A percentile compares a stretch with the other conserved stretches of the same genome.
Conservation (phyloP, 2,888 invertebrate species). For the Blastobasis adustella region DNA sequence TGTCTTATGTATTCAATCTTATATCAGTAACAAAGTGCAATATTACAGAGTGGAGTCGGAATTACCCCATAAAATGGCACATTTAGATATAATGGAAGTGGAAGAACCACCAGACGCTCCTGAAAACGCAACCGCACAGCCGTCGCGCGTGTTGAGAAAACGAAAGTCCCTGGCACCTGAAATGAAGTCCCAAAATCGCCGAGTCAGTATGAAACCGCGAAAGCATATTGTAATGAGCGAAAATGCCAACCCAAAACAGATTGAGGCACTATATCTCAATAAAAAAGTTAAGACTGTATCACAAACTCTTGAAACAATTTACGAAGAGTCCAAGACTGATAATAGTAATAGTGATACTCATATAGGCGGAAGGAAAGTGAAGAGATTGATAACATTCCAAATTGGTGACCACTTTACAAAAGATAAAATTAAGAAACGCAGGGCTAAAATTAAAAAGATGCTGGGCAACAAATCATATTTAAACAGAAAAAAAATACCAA, state of each 20-base stretch:
- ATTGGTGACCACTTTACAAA: conserved; percentile 63
- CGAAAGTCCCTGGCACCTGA: conserved; percentile 51
- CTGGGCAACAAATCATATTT: conserved; percentile 67
- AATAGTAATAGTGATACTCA: conserved; percentile 48
- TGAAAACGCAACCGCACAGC: conserved; percentile 22
- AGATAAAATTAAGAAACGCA: conserved; percentile 74
- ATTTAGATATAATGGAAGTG: conserved; percentile 62
- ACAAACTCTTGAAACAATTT: conserved; percentile 77
- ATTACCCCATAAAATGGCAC: conserved; percentile 62
- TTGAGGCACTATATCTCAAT: conserved; percentile 73
- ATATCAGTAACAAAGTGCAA: neutral
- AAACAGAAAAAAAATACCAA: conserved; percentile 69
- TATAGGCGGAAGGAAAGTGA: conserved; percentile 72
- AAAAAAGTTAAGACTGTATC: conserved; percentile 68
- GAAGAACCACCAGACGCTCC: conserved; percentile 23
- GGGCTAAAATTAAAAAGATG: conserved; percentile 73
- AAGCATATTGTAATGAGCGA: conserved; percentile 46
- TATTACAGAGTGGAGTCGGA: conserved; percentile 50
- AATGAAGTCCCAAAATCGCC: conserved; percentile 54
- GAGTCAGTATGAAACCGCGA: conserved; percentile 64
- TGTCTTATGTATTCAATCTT: no score
- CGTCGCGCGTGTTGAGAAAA: conserved; percentile 49
- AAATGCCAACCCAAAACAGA: conserved; percentile 56
- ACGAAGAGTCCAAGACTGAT: conserved; percentile 74
- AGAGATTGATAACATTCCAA: conserved; percentile 74